Conservation (phyloP, 2,888 invertebrate species). For the Sminthurides aquaticus region DNA sequence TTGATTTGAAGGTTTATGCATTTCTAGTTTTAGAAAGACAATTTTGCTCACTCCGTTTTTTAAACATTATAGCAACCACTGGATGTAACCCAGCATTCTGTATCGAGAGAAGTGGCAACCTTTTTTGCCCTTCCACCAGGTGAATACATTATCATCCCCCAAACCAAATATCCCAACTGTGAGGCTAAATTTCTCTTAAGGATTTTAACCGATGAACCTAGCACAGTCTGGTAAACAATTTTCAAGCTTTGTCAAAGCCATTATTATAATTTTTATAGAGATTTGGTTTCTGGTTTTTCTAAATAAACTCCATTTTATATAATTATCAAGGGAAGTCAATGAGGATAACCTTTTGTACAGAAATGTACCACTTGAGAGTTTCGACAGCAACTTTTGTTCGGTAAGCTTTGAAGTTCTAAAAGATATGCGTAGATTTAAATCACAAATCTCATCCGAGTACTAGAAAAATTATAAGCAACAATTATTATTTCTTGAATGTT, state of each 20-base stretch:
- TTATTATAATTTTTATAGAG: neutral
- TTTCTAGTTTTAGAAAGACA: too few species aligned
- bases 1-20: neutral
- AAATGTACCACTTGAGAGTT: conserved; percentile 57
- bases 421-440: too few species aligned
- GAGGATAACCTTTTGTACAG: conserved; percentile 65
- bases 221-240: conserved; percentile 59
- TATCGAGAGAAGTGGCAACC: conserved; percentile 61
- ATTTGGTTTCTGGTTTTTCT: too few species aligned
- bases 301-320: too few species aligned
- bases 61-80: conserved; percentile 56
- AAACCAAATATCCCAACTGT: conserved; percentile 60
- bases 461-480: neutral
- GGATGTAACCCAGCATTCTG: conserved; percentile 61
- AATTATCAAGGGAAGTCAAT: conserved; percentile 65
- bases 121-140: conserved; percentile 68
- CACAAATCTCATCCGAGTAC: neutral
- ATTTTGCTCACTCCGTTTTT: too few species aligned
- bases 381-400: conserved; percentile 54
- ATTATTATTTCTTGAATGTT: conserved; percentile 9
- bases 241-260: neutral
- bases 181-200: conserved; percentile 65
- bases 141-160: conserved; percentile 65
- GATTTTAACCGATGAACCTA: conserved; percentile 64
- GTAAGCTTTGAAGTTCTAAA: too few species aligned